Evolutionary conservation across 2,888 invertebrate genomes (phyloP), one percentile per base, ranked within the genome.

Genomic region (Tetragnatha montana): DNA sequence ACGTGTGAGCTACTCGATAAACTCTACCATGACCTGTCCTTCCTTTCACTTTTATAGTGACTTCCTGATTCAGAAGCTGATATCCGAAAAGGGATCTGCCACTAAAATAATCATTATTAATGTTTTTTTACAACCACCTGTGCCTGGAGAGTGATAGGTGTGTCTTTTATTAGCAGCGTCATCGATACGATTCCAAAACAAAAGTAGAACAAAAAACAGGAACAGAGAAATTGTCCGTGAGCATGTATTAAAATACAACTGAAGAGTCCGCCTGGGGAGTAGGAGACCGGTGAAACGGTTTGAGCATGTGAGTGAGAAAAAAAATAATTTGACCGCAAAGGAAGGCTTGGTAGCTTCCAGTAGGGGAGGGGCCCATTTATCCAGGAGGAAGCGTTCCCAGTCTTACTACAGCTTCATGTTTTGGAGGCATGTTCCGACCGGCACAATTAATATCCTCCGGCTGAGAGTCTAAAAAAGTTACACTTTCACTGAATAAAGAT

Each of bases 121-220:
- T 86, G 73, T 80, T 73, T 75, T 60, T 79, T 73, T 51, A 76
- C 69, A 47, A 74, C 69, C 87, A 87, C 71, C 87, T 81, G 81
- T 73, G 87, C 47, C 81, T 70, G 69, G 35, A 81, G 75, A 78
- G 75, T 76, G 81, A 87, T 82, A 81, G 81, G 76, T 81, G 76
- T 81, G 81, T 87, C 87, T 87, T 87, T 87, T 87, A 87, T 81
- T 87, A 87, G 87, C 68, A 81, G 21, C 71, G 81, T 70, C 81
- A 87, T 87, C 87, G 76, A 87, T 87, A 87, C 60, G 71, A 76
- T 76, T 81, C 60, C 70, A 81, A 22, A 76, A 51, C 49, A 81
- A 76, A 87, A 87, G 70, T 87, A 78, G 87, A 87, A 76, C 87
- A 87, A 87, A 87, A 81, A 87, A 87, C 76, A 87, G 76, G 87